Conservation (phyloP, 1,140 invertebrate genomes). For the Cydia pomonella region DNA sequence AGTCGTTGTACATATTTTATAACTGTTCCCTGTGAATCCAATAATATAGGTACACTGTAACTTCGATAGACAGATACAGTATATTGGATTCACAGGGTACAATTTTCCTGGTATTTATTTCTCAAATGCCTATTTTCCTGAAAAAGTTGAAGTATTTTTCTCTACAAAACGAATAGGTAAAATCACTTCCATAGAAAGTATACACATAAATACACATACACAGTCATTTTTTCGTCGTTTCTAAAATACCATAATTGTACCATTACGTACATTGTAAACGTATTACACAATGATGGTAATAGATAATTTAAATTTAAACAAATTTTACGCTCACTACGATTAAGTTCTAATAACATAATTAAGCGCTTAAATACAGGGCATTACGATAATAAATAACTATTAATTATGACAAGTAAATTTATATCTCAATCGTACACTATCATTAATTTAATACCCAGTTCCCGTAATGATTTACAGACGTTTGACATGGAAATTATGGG, state of each 20-base stretch:
- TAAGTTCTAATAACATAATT: constrained; percentile 5
- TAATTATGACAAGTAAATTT: constrained; percentile 17
- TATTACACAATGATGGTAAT: neutral
- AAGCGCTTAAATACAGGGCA: neutral
- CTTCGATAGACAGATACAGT: no score
- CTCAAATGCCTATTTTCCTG: no score
- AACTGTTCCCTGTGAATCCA: no score
- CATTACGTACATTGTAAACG: neutral
- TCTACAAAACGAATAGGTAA: no score
- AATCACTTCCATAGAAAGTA: no score
- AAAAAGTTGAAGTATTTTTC: no score
- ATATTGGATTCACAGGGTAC: no score
- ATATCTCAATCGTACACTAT: constrained; percentile 2
- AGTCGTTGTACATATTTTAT: no score
- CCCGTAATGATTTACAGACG: neutral
- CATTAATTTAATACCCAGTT: constrained; percentile 16
- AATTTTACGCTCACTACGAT: neutral
- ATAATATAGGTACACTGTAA: no score
- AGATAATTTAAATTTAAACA: neutral
- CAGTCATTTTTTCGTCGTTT: no score
- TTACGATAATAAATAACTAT: constrained; percentile 14
- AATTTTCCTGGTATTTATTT: no score
- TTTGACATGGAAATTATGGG: constrained; percentile 13
- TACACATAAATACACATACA: no score
- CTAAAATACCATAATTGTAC: neutral